Base-by-base conservation (phyloP, 2,113 vertebrate species). In the Panthera uncia region DNA sequence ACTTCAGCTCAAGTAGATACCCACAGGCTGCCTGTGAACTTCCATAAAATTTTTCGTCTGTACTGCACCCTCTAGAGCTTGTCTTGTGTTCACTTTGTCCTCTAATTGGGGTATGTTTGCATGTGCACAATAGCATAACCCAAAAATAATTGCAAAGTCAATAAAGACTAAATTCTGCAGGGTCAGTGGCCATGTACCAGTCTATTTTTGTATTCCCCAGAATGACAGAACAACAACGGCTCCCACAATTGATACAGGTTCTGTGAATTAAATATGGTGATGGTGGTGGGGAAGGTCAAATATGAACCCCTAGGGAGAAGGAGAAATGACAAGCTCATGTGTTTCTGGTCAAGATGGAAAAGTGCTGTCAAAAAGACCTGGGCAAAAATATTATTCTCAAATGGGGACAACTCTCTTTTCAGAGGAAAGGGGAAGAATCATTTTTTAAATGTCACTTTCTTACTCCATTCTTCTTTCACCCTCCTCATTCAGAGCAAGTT, bases 301-400 rank as follows among this genome's bases (percentile, higher is more conserved):
- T 16, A 52, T 31, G 65, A 94, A 94, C 33, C 95, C 50, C 41
- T 76, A 27, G n/a, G 45, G 52, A 91, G 23, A 52, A 50, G 11
- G n/a, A 68, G 29, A 69, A 69, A 89, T 48, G 41, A 85, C 9
- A 29, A 45, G 66, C 12, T 27, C 33, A 55, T 38, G 27, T 63
- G 78, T 87, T 93, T 96, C 65, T 69, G 65, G 45, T 45, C 38
- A 95, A 94, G 57, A 89, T 23, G 31, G 78, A 82, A 93, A 84
- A 95, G 7, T 71, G 23, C 7, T 48, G 23, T 78, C 31, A 69
- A 55, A 69, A 91, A 90, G 33, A 93, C 19, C 65, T 41, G 31
- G 38, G 41, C 48, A 63, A 94, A 41, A 87, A 45, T 66, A 57
- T 61, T 91, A 52, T 66, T 96, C 89, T 81, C 31, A 89, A 73